Evolutionary conservation across 2,888 invertebrate species (phyloP).

Genomic region (Cheilosia vernalis): DNA sequence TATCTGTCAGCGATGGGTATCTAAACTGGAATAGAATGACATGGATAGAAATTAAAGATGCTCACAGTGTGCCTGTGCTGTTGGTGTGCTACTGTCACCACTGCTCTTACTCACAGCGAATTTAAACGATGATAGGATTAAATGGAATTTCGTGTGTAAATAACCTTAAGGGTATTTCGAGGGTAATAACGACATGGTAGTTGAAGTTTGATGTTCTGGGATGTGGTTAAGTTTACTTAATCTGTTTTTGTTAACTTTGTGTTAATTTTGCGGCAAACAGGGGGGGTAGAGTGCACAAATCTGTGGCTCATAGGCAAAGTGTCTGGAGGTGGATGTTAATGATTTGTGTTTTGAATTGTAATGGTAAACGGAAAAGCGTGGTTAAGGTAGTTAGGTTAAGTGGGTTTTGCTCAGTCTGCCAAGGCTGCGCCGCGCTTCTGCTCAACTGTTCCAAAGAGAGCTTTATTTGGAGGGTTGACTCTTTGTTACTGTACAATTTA

Average conservation of each 20-base stretch:
- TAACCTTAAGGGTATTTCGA: slow-evolving; percentile 56
- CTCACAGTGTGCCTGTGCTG: slow-evolving; percentile 17
- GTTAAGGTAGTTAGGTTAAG: slow-evolving; percentile 24
- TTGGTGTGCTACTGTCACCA: slow-evolving; percentile 28
- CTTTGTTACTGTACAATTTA: no score
- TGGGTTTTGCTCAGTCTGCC: not conserved
- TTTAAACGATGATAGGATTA: slow-evolving; percentile 67
- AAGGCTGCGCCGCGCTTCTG: no score
- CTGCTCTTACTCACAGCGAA: slow-evolving; percentile 28
- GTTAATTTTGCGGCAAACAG: slow-evolving; percentile 16
- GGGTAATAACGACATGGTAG: slow-evolving; percentile 56
- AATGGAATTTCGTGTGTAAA: slow-evolving; percentile 66
- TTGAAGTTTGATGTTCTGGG: slow-evolving; percentile 58
- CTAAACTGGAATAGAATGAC: slow-evolving; percentile 61
- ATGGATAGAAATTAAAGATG: slow-evolving; percentile 65
- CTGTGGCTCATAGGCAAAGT: not conserved
- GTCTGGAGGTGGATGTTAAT: not conserved
- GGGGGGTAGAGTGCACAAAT: slow-evolving; percentile 1
- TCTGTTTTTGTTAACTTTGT: slow-evolving; percentile 65
- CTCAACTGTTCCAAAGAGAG: no score
- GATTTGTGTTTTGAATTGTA: slow-evolving; percentile 12
- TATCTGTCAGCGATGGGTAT: slow-evolving; percentile 72
- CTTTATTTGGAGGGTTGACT: no score
- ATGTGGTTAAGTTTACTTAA: slow-evolving; percentile 64
- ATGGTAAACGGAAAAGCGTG: slow-evolving; percentile 16